Evolutionary conservation across 2,113 vertebrate genomes (phyloP), one percentile per base, ranked within the genome.

Genomic region (Cheirogaleus medius): DNA sequence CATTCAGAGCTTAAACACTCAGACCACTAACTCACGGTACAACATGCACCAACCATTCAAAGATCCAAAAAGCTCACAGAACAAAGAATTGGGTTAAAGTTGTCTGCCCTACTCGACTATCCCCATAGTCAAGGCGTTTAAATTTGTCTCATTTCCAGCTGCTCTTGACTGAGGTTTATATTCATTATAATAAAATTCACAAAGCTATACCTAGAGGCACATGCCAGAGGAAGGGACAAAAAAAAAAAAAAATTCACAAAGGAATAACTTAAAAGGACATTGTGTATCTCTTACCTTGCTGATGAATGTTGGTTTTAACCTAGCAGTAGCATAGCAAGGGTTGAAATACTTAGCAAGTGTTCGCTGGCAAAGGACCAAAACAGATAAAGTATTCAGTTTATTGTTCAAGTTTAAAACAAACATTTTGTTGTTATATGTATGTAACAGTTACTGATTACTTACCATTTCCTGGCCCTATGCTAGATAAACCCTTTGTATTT

Each of bases 321-420:
- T 99, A 54, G 99, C 99, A 84, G 99, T 99, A 66, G 99, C 99
- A 25, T 99, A 99, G 98, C 99, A 99, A n/a, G 99, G 99, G 94
- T 99, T 99, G 98, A 99, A 99, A 98, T 99, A 99, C 97, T 99
- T 99, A 98, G 99, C 99, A 77, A 99, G 98, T 39, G 99, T 99
- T 98, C 99, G 99, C 99, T 99, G 98, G 78, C 52, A 95, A 32
- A 98, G 83, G 89, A 92, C 58, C 94, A 84, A 20, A 95, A 14
- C 56, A 14, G 32, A 39, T 60, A 64, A 83, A 76, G 44, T 90
- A 91, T 74, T 87, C 56, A 98, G 63, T 60, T 95, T 94, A 54
- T 81, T 54, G 0, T 23, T 78, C 37, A 66, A 66, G 58, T 69
- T n/a, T 54, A 47, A 97, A 85, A 76, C 0, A 94, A 34, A 9